phyloP scores from a whole-genome alignment of 2,888 invertebrate genomes.

The Subacronicta megacephala region DNA sequence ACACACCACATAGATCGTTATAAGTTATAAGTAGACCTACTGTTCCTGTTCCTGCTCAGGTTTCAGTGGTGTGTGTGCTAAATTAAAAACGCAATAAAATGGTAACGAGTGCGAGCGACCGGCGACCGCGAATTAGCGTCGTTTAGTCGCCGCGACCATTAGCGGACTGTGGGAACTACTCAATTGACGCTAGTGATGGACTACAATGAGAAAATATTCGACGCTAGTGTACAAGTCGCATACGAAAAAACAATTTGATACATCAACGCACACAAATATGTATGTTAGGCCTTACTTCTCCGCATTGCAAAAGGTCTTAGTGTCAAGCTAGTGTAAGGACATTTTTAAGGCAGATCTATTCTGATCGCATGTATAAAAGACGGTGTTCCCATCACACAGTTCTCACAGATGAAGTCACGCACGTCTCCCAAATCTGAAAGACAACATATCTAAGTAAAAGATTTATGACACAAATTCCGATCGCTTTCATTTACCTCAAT shows the following conservation, averaged over 20 bases:
- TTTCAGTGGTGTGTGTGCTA: conserved; percentile 12
- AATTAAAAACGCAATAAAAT: conserved; percentile 51
- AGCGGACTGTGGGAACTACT: conserved; percentile 38
- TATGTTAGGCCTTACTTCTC: not conserved
- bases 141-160: conserved; percentile 29
- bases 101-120: conserved; percentile 33
- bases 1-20: not conserved
- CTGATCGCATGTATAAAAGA: no score
- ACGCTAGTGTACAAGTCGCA: not conserved
- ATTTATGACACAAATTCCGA: conserved; percentile 1
- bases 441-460: not conserved
- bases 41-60: not conserved
- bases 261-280: not conserved
- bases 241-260: not conserved
- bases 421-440: not conserved
- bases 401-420: no score
- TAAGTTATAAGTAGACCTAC: conserved; percentile 13
- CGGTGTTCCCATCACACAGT: no score
- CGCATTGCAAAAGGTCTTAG: no score
- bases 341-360: no score
- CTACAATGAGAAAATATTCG: not conserved
- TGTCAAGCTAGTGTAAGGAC: no score
- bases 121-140: conserved; percentile 22
- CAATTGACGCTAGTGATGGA: conserved; percentile 4
- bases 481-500: not conserved